Evolutionary conservation across 2,888 invertebrate genomes (phyloP).

Genomic region (Caenorhabditis plicata): DNA sequence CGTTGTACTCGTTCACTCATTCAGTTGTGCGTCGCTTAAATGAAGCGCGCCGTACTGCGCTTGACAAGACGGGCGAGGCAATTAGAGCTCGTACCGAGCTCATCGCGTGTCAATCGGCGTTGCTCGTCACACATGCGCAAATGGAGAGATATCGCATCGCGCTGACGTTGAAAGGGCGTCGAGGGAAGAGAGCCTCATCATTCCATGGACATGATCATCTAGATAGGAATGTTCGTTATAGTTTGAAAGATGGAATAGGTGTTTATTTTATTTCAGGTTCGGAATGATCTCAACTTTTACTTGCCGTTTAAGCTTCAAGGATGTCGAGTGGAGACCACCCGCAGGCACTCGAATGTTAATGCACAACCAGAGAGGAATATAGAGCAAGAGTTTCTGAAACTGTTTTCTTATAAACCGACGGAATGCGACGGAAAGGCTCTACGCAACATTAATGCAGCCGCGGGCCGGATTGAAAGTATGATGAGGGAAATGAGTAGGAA

Average conservation of each 20-base stretch:
- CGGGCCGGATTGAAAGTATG: conserved; percentile 37
- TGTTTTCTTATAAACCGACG: conserved; percentile 58
- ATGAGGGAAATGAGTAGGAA: conserved; percentile 41
- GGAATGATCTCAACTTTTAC: conserved; percentile 53
- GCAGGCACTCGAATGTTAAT: conserved; percentile 35
- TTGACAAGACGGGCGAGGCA: conserved; percentile 52
- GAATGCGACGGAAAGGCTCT: too few relatives aligned
- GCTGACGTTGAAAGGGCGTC: conserved; percentile 21
- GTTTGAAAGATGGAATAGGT: not conserved
- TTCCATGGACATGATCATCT: conserved; percentile 53
- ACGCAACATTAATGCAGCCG: too few relatives aligned
- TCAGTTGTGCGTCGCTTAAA: conserved; percentile 50
- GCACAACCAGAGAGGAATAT: conserved; percentile 42
- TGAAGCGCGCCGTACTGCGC: conserved; percentile 39
- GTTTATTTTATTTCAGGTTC: conserved; percentile 25
- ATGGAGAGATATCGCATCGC: conserved; percentile 38
- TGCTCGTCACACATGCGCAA: conserved; percentile 59
- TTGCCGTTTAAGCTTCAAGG: conserved; percentile 63
- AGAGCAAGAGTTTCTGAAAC: conserved; percentile 57
- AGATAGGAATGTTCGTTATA: conserved; percentile 20
- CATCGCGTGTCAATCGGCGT: conserved; percentile 53
- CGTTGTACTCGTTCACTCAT: conserved; percentile 62
- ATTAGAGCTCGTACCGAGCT: conserved; percentile 46
- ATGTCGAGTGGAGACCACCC: conserved; percentile 46
- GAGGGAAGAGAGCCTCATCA: conserved; percentile 46